Percentiles rank a stretch among this genome's conserved stretches.
These are phyloP conservation scores for Myotis lucifugus DNA, from an alignment of 2,113 vertebrate species.

Conservation along the genomic window DNA sequence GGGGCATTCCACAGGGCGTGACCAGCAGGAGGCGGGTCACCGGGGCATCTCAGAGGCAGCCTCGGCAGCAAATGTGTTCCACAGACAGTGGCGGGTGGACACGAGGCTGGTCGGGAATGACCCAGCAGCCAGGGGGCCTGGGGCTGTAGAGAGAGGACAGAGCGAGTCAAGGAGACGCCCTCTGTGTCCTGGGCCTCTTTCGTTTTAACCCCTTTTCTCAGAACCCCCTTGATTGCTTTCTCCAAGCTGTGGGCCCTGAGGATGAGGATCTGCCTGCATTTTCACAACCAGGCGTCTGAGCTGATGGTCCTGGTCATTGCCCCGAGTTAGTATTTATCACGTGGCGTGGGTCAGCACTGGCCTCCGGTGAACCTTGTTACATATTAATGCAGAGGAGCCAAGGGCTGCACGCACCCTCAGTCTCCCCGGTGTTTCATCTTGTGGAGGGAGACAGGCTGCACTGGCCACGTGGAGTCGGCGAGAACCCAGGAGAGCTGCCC, in stretches of 20 bases:
- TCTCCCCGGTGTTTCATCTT: not conserved
- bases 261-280: not conserved
- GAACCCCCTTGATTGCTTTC: not conserved
- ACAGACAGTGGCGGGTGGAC: not conserved
- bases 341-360: not conserved
- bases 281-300: not conserved
- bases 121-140: not conserved
- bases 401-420: not conserved
- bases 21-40: fast-evolving
- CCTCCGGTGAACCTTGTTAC: not conserved
- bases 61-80: not conserved
- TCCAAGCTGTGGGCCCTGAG: not conserved
- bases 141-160: no score
- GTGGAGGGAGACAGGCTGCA: not conserved
- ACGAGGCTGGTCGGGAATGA: not conserved
- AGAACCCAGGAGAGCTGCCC: not conserved
- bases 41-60: no score
- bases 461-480: not conserved
- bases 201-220: not conserved
- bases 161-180: not conserved
- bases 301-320: not conserved
- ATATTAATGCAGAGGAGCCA: not conserved
- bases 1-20: no score
- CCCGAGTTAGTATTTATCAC: not conserved
- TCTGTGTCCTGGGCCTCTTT: not conserved